Percentiles rank a stretch among this genome's conserved stretches.
Evolutionary conservation across 1,140 invertebrate genomes (phyloP).

Genomic region (Muscidifurax raptorellus): DNA sequence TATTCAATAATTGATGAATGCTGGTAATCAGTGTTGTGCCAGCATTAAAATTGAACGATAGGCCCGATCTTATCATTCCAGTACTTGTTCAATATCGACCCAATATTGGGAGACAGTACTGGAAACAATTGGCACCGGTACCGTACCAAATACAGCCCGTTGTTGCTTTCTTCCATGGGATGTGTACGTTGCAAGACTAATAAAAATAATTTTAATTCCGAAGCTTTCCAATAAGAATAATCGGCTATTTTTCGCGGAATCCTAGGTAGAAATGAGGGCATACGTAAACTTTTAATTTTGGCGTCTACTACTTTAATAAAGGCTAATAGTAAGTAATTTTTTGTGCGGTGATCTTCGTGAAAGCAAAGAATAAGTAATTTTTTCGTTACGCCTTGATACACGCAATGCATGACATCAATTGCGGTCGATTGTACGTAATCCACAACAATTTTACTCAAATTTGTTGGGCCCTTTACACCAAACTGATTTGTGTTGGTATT

Average conservation of each 20-base stretch:
- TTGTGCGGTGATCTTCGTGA: not conserved
- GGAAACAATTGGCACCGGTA: too few species aligned
- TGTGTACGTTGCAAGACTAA: too few species aligned
- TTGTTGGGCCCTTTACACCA: conserved; percentile 35
- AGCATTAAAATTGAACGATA: too few species aligned
- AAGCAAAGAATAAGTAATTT: conserved; percentile 21
- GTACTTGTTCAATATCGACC: too few species aligned
- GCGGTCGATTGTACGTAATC: conserved; percentile 43
- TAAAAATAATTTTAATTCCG: conserved; percentile 52
- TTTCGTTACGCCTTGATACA: conserved; percentile 15
- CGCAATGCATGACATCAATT: conserved; percentile 54
- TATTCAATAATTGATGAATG: too few species aligned
- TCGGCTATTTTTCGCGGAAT: conserved; percentile 50
- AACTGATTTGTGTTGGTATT: not conserved
- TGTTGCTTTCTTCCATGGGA: too few species aligned
- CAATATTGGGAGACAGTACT: too few species aligned
- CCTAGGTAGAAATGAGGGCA: conserved; percentile 51
- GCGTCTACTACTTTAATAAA: conserved; percentile 32
- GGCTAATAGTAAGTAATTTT: conserved; percentile 24
- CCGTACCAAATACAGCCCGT: too few species aligned
- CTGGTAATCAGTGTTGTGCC: too few species aligned
- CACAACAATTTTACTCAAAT: conserved; percentile 28
- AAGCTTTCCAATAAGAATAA: conserved; percentile 54
- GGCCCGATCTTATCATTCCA: too few species aligned
- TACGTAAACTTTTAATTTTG: conserved; percentile 18